Conservation (phyloP, 2,113 vertebrate genomes). For the Syrrhaptes paradoxus region DNA sequence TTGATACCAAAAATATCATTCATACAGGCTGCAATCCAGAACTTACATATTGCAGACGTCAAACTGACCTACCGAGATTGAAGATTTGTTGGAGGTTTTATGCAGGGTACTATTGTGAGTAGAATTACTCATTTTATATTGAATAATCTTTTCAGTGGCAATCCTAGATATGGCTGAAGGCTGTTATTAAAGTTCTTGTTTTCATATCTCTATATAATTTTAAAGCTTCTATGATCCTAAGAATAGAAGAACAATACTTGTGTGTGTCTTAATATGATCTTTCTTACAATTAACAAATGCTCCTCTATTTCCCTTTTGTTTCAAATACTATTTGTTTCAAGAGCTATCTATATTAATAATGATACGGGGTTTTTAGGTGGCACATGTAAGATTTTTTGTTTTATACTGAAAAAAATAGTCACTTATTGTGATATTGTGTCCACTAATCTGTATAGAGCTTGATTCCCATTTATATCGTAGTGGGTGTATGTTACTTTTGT, state of each 20-base stretch:
- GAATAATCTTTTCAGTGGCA: constrained; percentile 64
- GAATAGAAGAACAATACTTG: not conserved
- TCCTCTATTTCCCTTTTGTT: not conserved
- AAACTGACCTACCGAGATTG: constrained; percentile 77
- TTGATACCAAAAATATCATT: constrained; percentile 75
- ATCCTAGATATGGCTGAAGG: not conserved
- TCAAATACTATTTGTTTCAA: not conserved
- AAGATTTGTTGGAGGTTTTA: constrained; percentile 82
- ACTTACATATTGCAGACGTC: constrained; percentile 79
- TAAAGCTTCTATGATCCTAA: not conserved
- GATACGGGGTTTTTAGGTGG: not conserved
- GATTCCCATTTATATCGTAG: not conserved
- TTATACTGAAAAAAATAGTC: not conserved
- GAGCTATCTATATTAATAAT: not conserved
- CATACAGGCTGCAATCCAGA: constrained; percentile 74
- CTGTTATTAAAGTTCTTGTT: not conserved
- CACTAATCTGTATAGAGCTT: not conserved
- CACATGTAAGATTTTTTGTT: not conserved
- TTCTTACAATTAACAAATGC: not conserved
- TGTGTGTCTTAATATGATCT: not conserved
- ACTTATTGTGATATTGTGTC: not conserved
- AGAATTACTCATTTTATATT: constrained; percentile 77
- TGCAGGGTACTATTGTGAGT: constrained; percentile 77
- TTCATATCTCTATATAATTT: constrained; percentile 6
- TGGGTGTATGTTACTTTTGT: accelerated